These are phyloP conservation scores for Drosophila ezoana DNA, from an alignment of 2,888 invertebrate species.

Conservation along the genomic window DNA sequence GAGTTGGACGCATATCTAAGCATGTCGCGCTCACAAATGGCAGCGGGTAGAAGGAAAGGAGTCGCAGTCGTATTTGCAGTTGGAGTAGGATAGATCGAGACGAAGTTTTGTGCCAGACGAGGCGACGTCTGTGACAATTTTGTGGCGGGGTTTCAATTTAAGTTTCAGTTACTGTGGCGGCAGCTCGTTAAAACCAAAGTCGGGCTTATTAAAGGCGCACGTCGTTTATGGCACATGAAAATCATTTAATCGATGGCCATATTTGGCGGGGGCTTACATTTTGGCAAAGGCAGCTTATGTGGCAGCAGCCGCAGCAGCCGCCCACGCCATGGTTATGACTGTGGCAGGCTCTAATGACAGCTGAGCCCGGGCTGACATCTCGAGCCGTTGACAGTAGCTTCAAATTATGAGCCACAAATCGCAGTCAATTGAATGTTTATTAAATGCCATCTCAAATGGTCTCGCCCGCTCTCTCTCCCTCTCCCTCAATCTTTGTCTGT, in stretches of 20 bases:
- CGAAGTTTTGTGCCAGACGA: constrained; percentile 48
- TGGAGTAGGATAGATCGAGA: constrained; percentile 7
- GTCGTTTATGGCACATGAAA: constrained; percentile 79
- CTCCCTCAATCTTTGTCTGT: neutral
- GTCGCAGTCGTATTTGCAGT: neutral
- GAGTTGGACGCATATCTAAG: constrained; percentile 73
- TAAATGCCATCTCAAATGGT: constrained; percentile 53
- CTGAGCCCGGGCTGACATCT: constrained; percentile 45
- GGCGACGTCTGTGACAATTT: constrained; percentile 75
- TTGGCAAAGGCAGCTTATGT: constrained; percentile 58
- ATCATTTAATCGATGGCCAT: constrained; percentile 81
- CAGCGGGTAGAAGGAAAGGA: constrained; percentile 14
- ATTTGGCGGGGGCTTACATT: constrained; percentile 65
- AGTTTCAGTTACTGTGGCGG: constrained; percentile 44
- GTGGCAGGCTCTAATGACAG: constrained; percentile 63
- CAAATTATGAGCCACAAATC: constrained; percentile 71
- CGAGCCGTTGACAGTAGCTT: constrained; percentile 62
- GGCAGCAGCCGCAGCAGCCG: constrained; percentile 39
- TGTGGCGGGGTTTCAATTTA: constrained; percentile 59
- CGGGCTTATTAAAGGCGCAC: constrained; percentile 78
- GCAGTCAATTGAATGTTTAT: constrained; percentile 60
- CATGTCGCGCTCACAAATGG: constrained; percentile 48
- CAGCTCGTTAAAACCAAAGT: constrained; percentile 71
- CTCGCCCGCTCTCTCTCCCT: neutral
- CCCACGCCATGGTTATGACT: constrained; percentile 45